phyloP scores from a whole-genome alignment of 2,797 vertebrate genomes.

The Sylvilagus floridanus region DNA sequence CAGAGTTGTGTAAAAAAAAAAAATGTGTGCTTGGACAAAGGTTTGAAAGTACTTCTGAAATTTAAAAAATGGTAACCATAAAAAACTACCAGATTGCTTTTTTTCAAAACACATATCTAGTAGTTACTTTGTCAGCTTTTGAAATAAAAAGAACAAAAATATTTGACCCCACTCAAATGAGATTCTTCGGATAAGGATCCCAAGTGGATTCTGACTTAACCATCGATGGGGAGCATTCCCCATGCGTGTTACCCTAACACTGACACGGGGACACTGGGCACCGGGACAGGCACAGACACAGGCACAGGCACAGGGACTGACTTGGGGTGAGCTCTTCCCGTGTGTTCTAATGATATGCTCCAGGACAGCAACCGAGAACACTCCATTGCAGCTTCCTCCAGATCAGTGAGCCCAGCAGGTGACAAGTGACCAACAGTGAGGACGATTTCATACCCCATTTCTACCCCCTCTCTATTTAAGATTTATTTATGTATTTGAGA shows the following conservation, averaged over 20 bases:
- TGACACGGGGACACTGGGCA: no score
- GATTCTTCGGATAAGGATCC: neutral
- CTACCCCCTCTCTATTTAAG: no score
- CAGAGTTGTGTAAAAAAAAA: neutral
- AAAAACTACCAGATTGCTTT: neutral
- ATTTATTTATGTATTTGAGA: no score
- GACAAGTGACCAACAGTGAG: neutral
- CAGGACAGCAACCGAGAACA: neutral
- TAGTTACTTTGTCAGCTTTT: neutral
- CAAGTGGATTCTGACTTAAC: neutral
- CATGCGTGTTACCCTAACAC: no score
- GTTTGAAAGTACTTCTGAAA: neutral
- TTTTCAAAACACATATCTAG: neutral
- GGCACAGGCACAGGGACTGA: no score
- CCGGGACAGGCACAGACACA: no score
- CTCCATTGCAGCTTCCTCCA: neutral
- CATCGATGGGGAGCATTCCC: neutral
- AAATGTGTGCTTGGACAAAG: neutral
- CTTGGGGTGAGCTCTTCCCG: neutral
- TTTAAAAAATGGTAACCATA: neutral
- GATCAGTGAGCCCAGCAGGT: neutral
- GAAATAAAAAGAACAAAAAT: constrained; percentile 27
- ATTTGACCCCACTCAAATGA: neutral
- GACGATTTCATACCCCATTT: neutral
- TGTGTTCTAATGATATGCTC: neutral